Percentiles rank a stretch among this genome's conserved stretches.
Evolutionary conservation across 1,140 invertebrate species (phyloP).

Genomic region (Plutomurus gul): DNA sequence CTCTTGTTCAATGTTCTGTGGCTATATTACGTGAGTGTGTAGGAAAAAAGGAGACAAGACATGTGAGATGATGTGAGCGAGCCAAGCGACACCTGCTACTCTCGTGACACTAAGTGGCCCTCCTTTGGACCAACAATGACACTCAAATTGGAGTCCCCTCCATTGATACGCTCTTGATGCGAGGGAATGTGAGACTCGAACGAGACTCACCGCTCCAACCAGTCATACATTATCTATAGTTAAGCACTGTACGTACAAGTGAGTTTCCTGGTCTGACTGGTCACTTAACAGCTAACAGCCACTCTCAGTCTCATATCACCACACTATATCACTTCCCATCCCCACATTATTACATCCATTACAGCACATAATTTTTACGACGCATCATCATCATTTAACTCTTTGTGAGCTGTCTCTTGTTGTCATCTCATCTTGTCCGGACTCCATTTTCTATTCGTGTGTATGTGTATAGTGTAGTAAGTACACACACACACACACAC

Average conservation of each 20-base stretch:
- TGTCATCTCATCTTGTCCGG: background rate
- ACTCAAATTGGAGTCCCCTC: slow-evolving; percentile 22
- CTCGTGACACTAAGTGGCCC: slow-evolving; percentile 34
- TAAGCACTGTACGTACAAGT: no score
- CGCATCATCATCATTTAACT: slow-evolving; percentile 12
- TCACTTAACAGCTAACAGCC: slow-evolving; percentile 13
- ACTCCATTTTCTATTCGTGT: background rate
- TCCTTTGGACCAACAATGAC: slow-evolving; percentile 29
- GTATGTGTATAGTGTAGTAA: background rate
- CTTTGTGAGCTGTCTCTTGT: slow-evolving; percentile 10
- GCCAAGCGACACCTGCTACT: slow-evolving; percentile 28
- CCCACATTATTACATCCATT: background rate
- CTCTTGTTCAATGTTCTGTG: background rate
- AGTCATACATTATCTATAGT: no score
- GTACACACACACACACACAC: background rate
- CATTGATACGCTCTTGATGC: slow-evolving; percentile 19
- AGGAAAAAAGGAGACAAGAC: background rate
- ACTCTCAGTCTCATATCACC: background rate
- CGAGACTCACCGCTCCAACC: background rate
- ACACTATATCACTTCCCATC: background rate
- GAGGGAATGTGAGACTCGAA: background rate
- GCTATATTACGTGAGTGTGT: background rate
- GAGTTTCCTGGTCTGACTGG: background rate
- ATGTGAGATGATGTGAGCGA: background rate
- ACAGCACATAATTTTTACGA: no score